Conservation (phyloP, 2,888 invertebrate species). For the Drosophila testacea region DNA sequence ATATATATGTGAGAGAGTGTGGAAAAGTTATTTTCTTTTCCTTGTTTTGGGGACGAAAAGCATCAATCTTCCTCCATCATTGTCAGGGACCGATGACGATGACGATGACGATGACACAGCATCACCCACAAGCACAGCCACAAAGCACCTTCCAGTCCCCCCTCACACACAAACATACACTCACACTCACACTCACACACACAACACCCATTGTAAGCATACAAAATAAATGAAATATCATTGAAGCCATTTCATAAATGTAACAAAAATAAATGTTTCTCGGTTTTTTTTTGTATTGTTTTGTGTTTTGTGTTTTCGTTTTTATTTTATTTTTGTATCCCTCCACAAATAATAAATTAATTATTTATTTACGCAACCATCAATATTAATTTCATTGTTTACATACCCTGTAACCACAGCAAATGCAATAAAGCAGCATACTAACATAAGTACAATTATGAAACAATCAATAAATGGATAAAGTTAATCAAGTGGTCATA, state of each 20-base stretch:
- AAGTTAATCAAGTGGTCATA: no score
- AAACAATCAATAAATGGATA: no score
- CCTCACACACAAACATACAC: not conserved
- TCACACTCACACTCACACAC: conserved; percentile 3
- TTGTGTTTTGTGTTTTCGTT: not conserved
- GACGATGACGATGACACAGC: conserved; percentile 62
- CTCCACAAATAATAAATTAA: conserved; percentile 47
- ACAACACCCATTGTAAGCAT: conserved; percentile 10
- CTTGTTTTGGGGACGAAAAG: conserved; percentile 36
- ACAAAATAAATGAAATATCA: conserved; percentile 75
- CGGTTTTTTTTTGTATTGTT: not conserved
- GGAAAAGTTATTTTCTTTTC: conserved; percentile 14
- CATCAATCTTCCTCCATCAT: conserved; percentile 80
- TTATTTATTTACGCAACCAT: conserved; percentile 51
- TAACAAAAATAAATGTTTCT: conserved; percentile 12
- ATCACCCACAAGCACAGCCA: conserved; percentile 11
- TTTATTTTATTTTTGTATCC: not conserved
- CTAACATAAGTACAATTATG: no score
- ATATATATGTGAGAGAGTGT: conserved; percentile 5
- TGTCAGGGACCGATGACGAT: conserved; percentile 70
- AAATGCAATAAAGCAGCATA: not conserved
- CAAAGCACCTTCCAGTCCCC: not conserved
- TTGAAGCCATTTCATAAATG: conserved; percentile 72
- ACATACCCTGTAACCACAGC: conserved; percentile 1
- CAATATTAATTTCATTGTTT: conserved; percentile 46